Evolutionary conservation across 2,888 invertebrate genomes (phyloP).

Genomic region (Trachelus iudaicus): DNA sequence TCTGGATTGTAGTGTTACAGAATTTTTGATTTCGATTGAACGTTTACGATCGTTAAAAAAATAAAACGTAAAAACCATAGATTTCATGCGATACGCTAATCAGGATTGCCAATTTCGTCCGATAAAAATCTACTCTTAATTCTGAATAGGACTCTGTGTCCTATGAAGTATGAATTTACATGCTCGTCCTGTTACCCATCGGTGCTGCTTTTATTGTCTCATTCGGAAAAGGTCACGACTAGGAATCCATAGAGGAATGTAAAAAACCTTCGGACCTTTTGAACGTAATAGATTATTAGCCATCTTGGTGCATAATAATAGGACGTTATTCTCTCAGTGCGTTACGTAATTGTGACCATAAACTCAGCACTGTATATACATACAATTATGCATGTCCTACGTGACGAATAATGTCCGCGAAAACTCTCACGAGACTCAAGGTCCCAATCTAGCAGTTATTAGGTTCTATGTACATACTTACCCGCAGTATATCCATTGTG

Average conservation of each 20-base stretch:
- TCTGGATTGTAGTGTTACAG: neutral
- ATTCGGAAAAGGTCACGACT: neutral
- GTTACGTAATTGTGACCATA: neutral
- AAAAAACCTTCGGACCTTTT: neutral
- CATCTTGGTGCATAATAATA: neutral
- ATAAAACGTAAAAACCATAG: neutral
- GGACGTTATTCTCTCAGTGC: neutral
- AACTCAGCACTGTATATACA: neutral
- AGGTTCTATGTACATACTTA: neutral
- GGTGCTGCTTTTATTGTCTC: neutral
- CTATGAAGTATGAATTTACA: too few species aligned
- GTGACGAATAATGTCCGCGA: neutral
- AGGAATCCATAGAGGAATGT: neutral
- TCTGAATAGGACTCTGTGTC: neutral
- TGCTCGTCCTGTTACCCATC: neutral
- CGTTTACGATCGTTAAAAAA: neutral
- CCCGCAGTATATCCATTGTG: neutral
- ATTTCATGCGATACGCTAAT: neutral
- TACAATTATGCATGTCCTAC: neutral
- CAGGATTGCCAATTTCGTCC: too few species aligned
- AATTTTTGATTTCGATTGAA: neutral
- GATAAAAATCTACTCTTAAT: neutral
- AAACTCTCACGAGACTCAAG: conserved; percentile 5
- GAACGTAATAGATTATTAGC: neutral
- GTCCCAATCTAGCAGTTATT: neutral